phyloP scores from a whole-genome alignment of 2,113 vertebrate genomes.

The Gambusia holbrooki region DNA sequence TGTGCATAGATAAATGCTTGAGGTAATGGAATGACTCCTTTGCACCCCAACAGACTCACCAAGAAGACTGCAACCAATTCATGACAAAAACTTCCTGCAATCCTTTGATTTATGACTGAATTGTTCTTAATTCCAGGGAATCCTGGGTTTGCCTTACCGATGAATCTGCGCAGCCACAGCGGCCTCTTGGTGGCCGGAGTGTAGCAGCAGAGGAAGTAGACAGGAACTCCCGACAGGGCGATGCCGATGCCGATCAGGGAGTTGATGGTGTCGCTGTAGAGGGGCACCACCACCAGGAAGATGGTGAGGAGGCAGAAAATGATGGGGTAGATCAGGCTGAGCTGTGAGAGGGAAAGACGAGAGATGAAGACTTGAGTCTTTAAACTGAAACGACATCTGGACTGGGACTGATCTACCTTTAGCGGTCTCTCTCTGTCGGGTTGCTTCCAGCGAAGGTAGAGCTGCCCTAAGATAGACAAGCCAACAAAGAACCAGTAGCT shows the following conservation, averaged over 20 bases:
- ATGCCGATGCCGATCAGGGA: conserved; percentile 90
- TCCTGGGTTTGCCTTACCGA: conserved; percentile 75
- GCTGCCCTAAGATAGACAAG: conserved; percentile 89
- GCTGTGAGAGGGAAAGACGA: conserved; percentile 65
- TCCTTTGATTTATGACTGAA: neutral
- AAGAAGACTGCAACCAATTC: too few relatives aligned
- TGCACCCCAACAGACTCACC: too few relatives aligned
- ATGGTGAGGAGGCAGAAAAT: conserved; percentile 90
- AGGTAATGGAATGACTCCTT: too few relatives aligned
- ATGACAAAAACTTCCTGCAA: neutral
- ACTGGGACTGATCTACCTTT: conserved; percentile 76
- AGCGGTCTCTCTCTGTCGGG: conserved; percentile 85
- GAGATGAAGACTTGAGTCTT: neutral
- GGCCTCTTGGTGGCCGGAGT: conserved; percentile 83
- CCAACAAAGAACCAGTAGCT: conserved; percentile 97
- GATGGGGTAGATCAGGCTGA: conserved; percentile 88
- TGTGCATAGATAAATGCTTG: too few relatives aligned
- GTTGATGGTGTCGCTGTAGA: conserved; percentile 90
- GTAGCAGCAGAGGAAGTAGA: conserved; percentile 87
- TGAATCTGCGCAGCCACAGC: conserved; percentile 70
- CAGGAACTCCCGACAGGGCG: conserved; percentile 87
- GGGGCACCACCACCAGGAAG: conserved; percentile 91
- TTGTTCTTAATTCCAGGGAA: neutral
- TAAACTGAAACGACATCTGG: neutral
- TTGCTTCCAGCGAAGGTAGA: conserved; percentile 92